Base-by-base conservation (phyloP, 2,888 invertebrate species). In the Drosophila demipolita region DNA sequence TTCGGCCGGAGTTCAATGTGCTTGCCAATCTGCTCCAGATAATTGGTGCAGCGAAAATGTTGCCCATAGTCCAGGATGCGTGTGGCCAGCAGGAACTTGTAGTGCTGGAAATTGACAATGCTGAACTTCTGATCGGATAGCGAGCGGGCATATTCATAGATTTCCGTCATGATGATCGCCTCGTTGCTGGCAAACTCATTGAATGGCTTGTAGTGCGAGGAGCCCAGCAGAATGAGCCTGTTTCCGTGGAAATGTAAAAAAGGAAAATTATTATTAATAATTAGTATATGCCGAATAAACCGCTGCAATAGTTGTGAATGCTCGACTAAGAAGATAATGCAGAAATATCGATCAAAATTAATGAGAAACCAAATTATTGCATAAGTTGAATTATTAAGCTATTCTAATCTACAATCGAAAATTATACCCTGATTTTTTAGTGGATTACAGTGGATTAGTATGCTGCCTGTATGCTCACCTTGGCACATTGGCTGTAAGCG, bases 81-180 rank as follows among this genome's bases (percentile, higher is more conserved):
- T 15, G 95, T 94, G 53, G 97, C 96, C 93, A 98, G 94, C 78
- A 98, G 92, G 91, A 96, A 96, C 94, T 99, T 99, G 94, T 97
- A 98, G 63, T 95, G 94, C 96, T 98, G 96, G 87, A 97, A 95
- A 88, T 96, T 96, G 0, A 95, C 94, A 68, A 98, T 94, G 53
- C 95, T 94, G 91, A 96, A 97, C 62, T 95, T 94, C 29, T 95
- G 95, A 90, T 96, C 96, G 79, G 96, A 96, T 58, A 99, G 94
- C 70, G 96, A 96, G 77, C 97, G 95, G 6, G 98, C 98, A 92
- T 98, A 99, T 93, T 99, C 99, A 93, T 98, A 99, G 71, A 99
- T 96, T 94, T 99, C 98, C 0, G 99, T 99, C 93, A 98, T 96
- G 94, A 98, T 97, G 73, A 99, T 96, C 29, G 98, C 97, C 91